Evolutionary conservation across 2,113 vertebrate genomes (phyloP), one percentile per base, ranked within the genome.

Genomic region (Cisticola juncidis): DNA sequence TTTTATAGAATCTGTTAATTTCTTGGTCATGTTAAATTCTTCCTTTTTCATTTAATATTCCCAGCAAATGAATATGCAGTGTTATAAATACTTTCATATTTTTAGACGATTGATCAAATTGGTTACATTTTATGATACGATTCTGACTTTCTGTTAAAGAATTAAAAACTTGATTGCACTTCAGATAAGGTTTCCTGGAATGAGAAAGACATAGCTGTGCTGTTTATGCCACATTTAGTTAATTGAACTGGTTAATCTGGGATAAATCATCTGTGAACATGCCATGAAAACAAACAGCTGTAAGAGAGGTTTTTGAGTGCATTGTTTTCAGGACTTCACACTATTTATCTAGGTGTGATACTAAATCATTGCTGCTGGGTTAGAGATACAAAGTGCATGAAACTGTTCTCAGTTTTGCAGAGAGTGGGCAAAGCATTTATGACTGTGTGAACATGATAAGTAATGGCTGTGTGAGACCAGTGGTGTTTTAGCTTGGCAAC

Each of bases 1-100:
- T 93, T 94, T 92, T 88, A 94, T 62, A 81, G 72, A 84, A 72
- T 88, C 81, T 71, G 26, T n/a, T 86, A 64, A 78, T 73, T 91
- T 90, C 51, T 53, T 84, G 20, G 25, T 64, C 64, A 44, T 22
- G 24, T 64, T 81, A 74, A 76, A 79, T 79, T 88, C 61, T 68
- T 78, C 47, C 38, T 38, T 84, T 78, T 93, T 65, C 14, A 88
- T 81, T 44, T 38, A 48, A 25, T 72, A 57, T 86, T 90, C 35
- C 54, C 88, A 95, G 72, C 7, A 88, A 86, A 69, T 25, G 26
- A 88, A 57, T 80, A 68, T 20, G 57, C 14, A 50, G 19, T 10
- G 9, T 57, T 74, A 76, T 48, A 81, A 88, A 61, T 51, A 35
- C 42, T 78, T 73, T 90, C 10, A 17, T 78, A 56, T 88, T 95